Conservation (phyloP, 2,113 vertebrate species). For the Elanoides forficatus region DNA sequence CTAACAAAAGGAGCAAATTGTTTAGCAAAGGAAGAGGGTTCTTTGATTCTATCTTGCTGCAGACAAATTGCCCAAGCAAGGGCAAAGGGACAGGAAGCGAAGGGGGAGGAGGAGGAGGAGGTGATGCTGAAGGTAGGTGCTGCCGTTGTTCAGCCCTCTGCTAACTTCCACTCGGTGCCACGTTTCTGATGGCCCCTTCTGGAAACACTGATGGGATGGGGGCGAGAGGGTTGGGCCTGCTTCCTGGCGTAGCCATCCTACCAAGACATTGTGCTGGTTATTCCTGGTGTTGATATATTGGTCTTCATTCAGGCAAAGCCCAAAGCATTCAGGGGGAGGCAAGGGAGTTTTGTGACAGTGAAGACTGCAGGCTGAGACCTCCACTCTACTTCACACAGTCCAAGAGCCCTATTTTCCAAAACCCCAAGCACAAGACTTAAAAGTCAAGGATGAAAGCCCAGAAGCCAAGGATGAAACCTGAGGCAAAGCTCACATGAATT, state of each 20-base stretch:
- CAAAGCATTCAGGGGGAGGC: background rate
- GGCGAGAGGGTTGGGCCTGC: background rate
- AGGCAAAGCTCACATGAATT: background rate
- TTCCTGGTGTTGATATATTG: background rate
- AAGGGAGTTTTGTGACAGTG: background rate
- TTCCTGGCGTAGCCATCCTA: background rate
- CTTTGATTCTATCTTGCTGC: constrained; percentile 62
- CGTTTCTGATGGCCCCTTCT: background rate
- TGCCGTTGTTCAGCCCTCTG: background rate
- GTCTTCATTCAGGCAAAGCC: background rate
- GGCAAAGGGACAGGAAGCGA: constrained; percentile 57
- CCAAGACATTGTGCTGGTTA: background rate
- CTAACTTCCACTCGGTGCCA: background rate
- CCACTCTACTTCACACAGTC: background rate
- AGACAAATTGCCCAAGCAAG: constrained; percentile 62
- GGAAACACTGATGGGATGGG: background rate
- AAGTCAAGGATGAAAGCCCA: background rate
- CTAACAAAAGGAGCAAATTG: constrained; percentile 51
- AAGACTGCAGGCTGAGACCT: background rate
- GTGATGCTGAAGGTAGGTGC: no score
- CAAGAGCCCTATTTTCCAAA: background rate
- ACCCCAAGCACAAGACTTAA: background rate
- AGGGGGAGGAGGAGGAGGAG: constrained; percentile 18
- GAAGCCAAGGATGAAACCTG: background rate
- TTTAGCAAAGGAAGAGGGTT: constrained; percentile 60